A percentile compares a stretch with the other conserved stretches of the same genome.
phyloP scores from a whole-genome alignment of 1,140 invertebrate genomes.

The Zophobas morio region DNA sequence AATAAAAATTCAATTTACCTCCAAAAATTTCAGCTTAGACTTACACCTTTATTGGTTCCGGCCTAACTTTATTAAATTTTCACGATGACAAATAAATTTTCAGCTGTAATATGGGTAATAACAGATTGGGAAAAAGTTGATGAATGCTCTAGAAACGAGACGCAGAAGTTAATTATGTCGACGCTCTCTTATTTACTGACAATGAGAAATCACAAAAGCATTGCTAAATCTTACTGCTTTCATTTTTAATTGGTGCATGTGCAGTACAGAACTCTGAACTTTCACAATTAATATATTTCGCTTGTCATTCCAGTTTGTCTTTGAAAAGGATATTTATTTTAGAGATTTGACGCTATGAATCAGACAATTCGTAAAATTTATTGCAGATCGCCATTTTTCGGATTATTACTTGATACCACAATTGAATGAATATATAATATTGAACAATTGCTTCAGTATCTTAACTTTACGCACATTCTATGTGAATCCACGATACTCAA shows the following conservation, averaged over 20 bases:
- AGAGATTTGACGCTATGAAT: slow-evolving; percentile 44
- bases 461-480: no score
- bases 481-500: no score
- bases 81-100: slow-evolving; percentile 1
- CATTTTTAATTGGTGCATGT: slow-evolving; percentile 16
- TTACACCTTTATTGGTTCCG: background rate
- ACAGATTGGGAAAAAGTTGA: slow-evolving; percentile 23
- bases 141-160: slow-evolving; percentile 4
- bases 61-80: background rate
- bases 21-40: background rate
- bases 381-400: slow-evolving; percentile 8
- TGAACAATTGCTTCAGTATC: no score
- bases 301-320: slow-evolving; percentile 27
- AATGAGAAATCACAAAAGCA: slow-evolving; percentile 35
- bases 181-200: slow-evolving; percentile 25
- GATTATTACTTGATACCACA: background rate
- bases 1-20: slow-evolving; percentile 23
- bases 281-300: slow-evolving; percentile 27
- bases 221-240: slow-evolving; percentile 27
- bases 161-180: slow-evolving; percentile 34
- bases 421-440: no score
- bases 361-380: slow-evolving; percentile 20
- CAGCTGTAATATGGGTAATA: background rate
- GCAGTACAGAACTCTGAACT: slow-evolving; percentile 9
- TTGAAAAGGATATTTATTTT: slow-evolving; percentile 23